These are phyloP conservation scores for Notechis scutatus DNA, from an alignment of 2,113 vertebrate species.

Conservation along the genomic window DNA sequence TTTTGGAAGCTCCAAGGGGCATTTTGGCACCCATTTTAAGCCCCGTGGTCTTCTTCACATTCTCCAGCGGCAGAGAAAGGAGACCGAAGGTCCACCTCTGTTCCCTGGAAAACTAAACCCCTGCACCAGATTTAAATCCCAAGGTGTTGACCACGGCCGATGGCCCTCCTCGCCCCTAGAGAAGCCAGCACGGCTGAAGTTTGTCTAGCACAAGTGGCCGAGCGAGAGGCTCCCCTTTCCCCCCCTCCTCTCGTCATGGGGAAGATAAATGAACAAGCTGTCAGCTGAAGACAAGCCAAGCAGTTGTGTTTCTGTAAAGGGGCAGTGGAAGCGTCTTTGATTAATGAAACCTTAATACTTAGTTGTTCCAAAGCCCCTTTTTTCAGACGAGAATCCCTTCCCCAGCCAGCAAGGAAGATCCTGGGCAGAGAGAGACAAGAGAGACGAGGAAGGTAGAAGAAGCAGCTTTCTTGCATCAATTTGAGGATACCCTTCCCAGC, in stretches of 20 bases:
- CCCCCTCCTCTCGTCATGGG: background rate
- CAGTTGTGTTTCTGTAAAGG: conserved; percentile 90
- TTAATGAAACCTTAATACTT: conserved; percentile 83
- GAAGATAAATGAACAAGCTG: conserved; percentile 92
- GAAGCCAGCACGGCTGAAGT: background rate
- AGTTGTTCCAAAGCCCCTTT: conserved; percentile 76
- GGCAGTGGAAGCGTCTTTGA: conserved; percentile 96
- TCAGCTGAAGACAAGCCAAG: conserved; percentile 85
- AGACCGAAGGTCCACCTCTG: fast-evolving
- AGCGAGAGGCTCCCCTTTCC: background rate
- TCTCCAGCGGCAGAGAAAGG: fast-evolving
- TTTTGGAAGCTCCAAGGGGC: background rate
- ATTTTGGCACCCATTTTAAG: background rate
- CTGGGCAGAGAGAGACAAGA: background rate
- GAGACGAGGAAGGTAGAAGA: background rate
- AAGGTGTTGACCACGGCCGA: background rate
- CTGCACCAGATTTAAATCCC: fast-evolving
- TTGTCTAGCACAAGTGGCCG: background rate
- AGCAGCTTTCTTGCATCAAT: background rate
- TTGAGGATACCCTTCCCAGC: background rate
- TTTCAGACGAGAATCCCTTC: conserved; percentile 65
- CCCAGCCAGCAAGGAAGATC: conserved; percentile 14
- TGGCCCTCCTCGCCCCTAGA: background rate
- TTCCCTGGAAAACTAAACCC: background rate
- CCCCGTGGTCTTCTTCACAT: background rate